These are phyloP conservation scores for Labrus mixtus DNA, from an alignment of 2,113 vertebrate genomes.

Conservation along the genomic window DNA sequence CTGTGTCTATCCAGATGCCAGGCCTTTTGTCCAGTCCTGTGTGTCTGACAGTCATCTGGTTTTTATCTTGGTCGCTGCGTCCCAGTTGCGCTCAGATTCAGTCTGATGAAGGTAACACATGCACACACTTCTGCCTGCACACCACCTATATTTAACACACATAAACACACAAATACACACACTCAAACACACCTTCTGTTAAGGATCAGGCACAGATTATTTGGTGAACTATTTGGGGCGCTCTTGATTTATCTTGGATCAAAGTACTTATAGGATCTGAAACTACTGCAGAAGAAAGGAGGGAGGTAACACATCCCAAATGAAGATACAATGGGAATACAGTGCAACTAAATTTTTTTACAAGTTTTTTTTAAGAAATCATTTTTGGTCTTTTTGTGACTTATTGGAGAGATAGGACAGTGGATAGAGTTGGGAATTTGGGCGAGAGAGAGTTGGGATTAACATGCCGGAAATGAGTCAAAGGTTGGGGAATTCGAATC, in stretches of 20 bases:
- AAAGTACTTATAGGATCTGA: constrained; percentile 17
- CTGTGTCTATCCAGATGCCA: constrained; percentile 65
- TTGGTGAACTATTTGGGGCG: constrained; percentile 24
- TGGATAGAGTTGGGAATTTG: too few relatives aligned
- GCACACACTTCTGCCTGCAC: neutral
- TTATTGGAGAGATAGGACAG: too few relatives aligned
- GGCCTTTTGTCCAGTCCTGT: constrained; percentile 74
- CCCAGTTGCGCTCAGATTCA: constrained; percentile 65
- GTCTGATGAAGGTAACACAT: constrained; percentile 72
- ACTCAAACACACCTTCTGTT: constrained; percentile 6
- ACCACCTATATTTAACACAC: neutral
- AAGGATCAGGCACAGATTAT: constrained; percentile 24
- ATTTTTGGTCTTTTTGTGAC: neutral
- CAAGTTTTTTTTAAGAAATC: neutral
- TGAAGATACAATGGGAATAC: neutral
- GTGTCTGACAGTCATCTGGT: constrained; percentile 79
- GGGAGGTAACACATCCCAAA: neutral
- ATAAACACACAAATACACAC: neutral
- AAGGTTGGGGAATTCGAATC: too few relatives aligned
- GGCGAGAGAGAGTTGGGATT: too few relatives aligned
- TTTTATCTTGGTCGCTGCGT: constrained; percentile 72
- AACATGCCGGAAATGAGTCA: too few relatives aligned
- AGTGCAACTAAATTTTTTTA: too few relatives aligned
- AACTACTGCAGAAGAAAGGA: constrained; percentile 6
- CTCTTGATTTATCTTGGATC: constrained; percentile 32